phyloP scores from a whole-genome alignment of 1,140 invertebrate genomes.

The Latrodectus geometricus region DNA sequence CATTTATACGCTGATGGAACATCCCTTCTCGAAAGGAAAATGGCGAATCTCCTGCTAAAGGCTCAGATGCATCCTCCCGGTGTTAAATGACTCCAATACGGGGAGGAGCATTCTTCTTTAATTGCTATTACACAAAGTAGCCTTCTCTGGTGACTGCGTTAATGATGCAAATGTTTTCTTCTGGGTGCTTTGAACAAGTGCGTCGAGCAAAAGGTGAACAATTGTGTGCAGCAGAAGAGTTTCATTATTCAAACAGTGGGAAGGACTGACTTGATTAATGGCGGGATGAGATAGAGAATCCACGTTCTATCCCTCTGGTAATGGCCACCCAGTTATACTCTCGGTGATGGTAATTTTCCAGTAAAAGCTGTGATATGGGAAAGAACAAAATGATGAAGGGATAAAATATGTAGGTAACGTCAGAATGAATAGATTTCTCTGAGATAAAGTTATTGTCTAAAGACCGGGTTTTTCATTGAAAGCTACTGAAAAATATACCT shows the following conservation, averaged over 20 bases:
- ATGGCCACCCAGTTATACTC: background rate
- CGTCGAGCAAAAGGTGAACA: background rate
- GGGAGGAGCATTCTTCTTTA: constrained; percentile 1
- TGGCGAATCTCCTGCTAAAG: too few relatives aligned
- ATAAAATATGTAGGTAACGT: background rate
- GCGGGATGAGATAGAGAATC: background rate
- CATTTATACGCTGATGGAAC: too few relatives aligned
- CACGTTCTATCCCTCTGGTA: background rate
- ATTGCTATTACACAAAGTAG: constrained; percentile 16
- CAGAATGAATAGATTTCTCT: background rate
- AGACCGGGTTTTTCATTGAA: too few relatives aligned
- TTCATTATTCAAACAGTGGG: background rate
- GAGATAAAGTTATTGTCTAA: too few relatives aligned
- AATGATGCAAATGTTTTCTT: constrained; percentile 2
- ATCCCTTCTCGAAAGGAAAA: too few relatives aligned
- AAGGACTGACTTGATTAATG: constrained; percentile 1
- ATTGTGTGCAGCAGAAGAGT: background rate
- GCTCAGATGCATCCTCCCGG: background rate
- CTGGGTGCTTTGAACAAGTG: background rate
- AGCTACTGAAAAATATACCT: too few relatives aligned
- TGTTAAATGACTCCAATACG: background rate
- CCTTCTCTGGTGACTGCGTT: constrained; percentile 2
- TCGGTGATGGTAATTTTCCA: background rate
- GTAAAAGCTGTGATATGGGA: background rate
- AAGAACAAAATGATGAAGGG: background rate